phyloP scores from a whole-genome alignment of 1,140 invertebrate species.

The Elymnias hypermnestra region DNA sequence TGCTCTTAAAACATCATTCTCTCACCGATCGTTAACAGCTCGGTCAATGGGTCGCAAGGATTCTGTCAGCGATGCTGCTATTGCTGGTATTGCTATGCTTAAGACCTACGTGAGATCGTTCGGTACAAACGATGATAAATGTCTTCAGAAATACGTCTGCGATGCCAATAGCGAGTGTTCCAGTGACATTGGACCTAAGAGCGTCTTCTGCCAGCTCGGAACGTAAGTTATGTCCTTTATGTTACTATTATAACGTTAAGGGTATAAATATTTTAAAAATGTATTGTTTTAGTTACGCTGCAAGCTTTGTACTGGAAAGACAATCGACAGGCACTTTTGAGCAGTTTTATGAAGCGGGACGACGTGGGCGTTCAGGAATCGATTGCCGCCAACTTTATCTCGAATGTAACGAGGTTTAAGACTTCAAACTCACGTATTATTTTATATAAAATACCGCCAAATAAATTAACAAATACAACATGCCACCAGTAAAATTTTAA shows the following conservation, averaged over 20 bases:
- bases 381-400: slow-evolving; percentile 89
- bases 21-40: slow-evolving; percentile 88
- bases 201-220: slow-evolving; percentile 94
- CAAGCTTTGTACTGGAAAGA: slow-evolving; percentile 88
- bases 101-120: slow-evolving; percentile 93
- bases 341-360: slow-evolving; percentile 87
- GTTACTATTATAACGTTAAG: no score
- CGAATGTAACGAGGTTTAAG: slow-evolving; percentile 90
- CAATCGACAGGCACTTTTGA: slow-evolving; percentile 85
- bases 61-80: slow-evolving; percentile 88
- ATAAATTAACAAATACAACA: no score
- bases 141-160: slow-evolving; percentile 89
- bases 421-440: slow-evolving; percentile 4
- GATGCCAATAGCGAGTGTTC: slow-evolving; percentile 92
- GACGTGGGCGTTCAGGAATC: slow-evolving; percentile 87
- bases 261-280: no score
- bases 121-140: slow-evolving; percentile 86
- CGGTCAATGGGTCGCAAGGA: slow-evolving; percentile 89
- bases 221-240: slow-evolving; percentile 84
- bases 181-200: slow-evolving; percentile 87
- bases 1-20: slow-evolving; percentile 93
- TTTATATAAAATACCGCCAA: slow-evolving; percentile 19
- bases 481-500: no score
- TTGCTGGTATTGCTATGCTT: slow-evolving; percentile 89
- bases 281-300: slow-evolving; percentile 85